Percentiles rank a stretch among this genome's conserved stretches.
Conservation (phyloP, 2,113 vertebrate genomes). For the Hippocampus abdominalis region DNA sequence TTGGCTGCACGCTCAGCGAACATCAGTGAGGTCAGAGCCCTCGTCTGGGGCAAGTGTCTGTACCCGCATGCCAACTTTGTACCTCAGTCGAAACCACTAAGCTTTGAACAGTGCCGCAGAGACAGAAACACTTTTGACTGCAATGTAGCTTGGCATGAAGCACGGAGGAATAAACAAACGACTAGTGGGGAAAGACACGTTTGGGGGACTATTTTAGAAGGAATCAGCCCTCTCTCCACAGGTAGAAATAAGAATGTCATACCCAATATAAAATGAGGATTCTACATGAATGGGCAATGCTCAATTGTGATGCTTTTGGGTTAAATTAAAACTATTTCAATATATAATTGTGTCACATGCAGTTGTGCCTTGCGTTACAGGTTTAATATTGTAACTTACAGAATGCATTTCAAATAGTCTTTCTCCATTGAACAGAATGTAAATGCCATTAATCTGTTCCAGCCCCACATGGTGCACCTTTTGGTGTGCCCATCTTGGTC, state of each 20-base stretch:
- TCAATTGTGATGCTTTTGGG: not conserved
- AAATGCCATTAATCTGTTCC: not conserved
- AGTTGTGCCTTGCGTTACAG: too few species aligned
- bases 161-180: constrained; percentile 41
- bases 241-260: not conserved
- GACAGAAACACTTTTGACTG: constrained; percentile 42
- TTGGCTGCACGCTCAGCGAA: constrained; percentile 35
- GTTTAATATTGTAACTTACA: too few species aligned
- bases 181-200: constrained; percentile 9
- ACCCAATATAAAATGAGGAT: not conserved
- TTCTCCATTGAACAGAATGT: not conserved
- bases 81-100: constrained; percentile 64
- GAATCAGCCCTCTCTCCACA: not conserved
- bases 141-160: constrained; percentile 47
- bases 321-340: too few species aligned
- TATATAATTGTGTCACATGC: too few species aligned
- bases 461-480: not conserved
- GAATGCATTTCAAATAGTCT: not conserved
- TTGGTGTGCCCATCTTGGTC: not conserved
- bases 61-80: constrained; percentile 54
- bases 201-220: constrained; percentile 16
- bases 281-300: not conserved
- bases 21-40: constrained; percentile 56
- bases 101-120: constrained; percentile 47
- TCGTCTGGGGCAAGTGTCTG: constrained; percentile 58